phyloP scores from a whole-genome alignment of 2,888 invertebrate genomes.

The Scaptomyza parva region DNA sequence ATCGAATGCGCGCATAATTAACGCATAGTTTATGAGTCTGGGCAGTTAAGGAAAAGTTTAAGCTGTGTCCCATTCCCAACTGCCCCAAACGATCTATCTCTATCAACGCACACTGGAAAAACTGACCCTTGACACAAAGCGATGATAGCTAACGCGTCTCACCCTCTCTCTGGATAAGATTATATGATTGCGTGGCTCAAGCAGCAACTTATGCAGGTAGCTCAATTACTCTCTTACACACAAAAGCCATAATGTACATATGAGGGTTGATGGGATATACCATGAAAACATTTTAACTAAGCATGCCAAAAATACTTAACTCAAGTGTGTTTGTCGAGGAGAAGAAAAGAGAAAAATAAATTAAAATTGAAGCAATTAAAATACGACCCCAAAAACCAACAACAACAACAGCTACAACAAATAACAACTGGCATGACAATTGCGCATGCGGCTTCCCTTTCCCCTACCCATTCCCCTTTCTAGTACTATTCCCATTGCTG shows the following conservation, averaged over 20 bases:
- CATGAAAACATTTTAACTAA: slow-evolving; percentile 40
- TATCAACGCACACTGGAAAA: slow-evolving; percentile 19
- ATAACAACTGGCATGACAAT: slow-evolving; percentile 51
- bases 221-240: slow-evolving; percentile 41
- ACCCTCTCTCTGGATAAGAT: background rate
- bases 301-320: slow-evolving; percentile 43
- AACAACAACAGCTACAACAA: slow-evolving; percentile 5
- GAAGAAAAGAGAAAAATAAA: slow-evolving; percentile 48
- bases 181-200: slow-evolving; percentile 10
- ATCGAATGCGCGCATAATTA: slow-evolving; percentile 51
- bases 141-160: background rate
- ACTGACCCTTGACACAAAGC: slow-evolving; percentile 41
- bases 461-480: slow-evolving; percentile 15
- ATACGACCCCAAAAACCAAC: slow-evolving; percentile 43
- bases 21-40: slow-evolving; percentile 42
- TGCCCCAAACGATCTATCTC: slow-evolving; percentile 33
- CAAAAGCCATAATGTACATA: slow-evolving; percentile 8
- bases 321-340: slow-evolving; percentile 26
- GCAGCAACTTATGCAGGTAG: slow-evolving; percentile 66
- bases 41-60: slow-evolving; percentile 21
- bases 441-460: slow-evolving; percentile 43
- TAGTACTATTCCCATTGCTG: slow-evolving; percentile 33
- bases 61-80: background rate
- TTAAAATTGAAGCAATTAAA: slow-evolving; percentile 77
- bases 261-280: slow-evolving; percentile 45